Evolutionary conservation across 2,888 invertebrate species (phyloP).

Genomic region (Andrena praecox): DNA sequence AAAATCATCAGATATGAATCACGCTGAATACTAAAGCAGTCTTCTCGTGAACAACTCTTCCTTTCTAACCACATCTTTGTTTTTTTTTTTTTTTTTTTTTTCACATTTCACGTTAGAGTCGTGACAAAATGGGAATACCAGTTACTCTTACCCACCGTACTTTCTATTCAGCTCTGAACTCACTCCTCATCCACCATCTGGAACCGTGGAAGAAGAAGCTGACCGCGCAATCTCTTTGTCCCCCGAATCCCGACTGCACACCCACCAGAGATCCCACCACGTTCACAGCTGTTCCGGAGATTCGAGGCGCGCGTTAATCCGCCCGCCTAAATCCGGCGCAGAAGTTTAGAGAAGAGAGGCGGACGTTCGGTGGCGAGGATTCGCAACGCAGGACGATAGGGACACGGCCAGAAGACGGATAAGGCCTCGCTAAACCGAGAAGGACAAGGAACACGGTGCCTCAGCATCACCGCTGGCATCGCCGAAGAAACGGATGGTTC

Average conservation of each 20-base stretch:
- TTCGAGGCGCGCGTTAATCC: constrained; percentile 38
- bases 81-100: background rate
- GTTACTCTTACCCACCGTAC: background rate
- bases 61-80: background rate
- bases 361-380: constrained; percentile 57
- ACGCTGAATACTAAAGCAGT: background rate
- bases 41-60: background rate
- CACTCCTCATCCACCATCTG: background rate
- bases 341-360: constrained; percentile 34
- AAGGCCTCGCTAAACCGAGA: constrained; percentile 22
- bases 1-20: constrained; percentile 14
- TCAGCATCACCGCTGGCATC: constrained; percentile 49
- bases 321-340: constrained; percentile 52
- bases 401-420: constrained; percentile 40
- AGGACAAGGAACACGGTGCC: constrained; percentile 3
- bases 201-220: background rate
- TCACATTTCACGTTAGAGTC: background rate
- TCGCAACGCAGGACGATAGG: constrained; percentile 22
- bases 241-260: constrained; percentile 10
- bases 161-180: background rate
- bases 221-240: background rate
- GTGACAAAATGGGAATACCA: background rate
- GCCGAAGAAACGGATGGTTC: constrained; percentile 53
- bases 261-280: constrained; percentile 5
- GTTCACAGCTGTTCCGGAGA: constrained; percentile 35